Base-by-base conservation (phyloP, 2,113 vertebrate genomes). In the Galbula dea region DNA sequence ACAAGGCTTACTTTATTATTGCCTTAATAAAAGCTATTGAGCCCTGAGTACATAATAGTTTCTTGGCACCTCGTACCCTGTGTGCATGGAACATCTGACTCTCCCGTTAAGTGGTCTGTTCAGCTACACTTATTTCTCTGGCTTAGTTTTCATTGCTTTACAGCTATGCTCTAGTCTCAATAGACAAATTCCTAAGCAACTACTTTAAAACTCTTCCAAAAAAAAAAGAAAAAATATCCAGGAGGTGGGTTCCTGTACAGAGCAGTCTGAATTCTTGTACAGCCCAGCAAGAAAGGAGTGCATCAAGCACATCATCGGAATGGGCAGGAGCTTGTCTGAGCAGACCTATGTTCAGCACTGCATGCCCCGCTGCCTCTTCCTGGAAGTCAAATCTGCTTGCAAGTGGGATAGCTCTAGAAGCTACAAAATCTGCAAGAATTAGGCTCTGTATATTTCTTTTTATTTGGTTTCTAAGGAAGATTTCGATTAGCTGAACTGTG, bases 1-100 rank as follows among this genome's bases (percentile, higher is more conserved):
- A 98, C 97, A 98, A 98, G 94, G 97, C 97, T 97, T 95, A 97
- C 97, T 98, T 97, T 98, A 97, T 98, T 96, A 98, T 97, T 98
- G 97, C 97, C 94, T 97, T 96, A 97, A 97, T 97, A 98, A 96
- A 97, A 97, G 97, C 97, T 96, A 95, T 97, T 98, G 97, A 98
- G 96, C 95, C 78, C 79, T 72, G 93, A 92, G 97, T 84, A 97
- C 96, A 97, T 94, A 97, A 97, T 92, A 97, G 96, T 94, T 98
- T 95, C 97, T 96, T 97, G 97, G 97, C 91, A 86, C 58, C 73
- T 88, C 83, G 0, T 76, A 81, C 87, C 82, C 93, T 63, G 68
- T 13, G 94, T 66, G 87, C 82, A 4, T 45, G 87, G 96, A 97
- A 95, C 96, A 97, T 97, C 97, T 90, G 90, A 96, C 96, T 97